Conservation (phyloP, 2,888 invertebrate genomes). For the Trissolcus japonicus region DNA sequence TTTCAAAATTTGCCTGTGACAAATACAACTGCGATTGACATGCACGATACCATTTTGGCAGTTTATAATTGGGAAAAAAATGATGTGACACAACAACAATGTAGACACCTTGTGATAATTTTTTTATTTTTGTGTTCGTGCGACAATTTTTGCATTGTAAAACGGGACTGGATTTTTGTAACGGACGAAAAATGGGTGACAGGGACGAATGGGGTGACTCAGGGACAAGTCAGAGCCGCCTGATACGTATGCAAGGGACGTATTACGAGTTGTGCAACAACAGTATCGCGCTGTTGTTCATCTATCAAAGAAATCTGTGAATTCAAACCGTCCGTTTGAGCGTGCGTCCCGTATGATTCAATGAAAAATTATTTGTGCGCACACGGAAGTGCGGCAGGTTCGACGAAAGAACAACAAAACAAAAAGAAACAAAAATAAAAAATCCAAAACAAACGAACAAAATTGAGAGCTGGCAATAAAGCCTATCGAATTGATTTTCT, state of each 20-base stretch:
- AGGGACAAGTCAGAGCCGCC: slow-evolving; percentile 52
- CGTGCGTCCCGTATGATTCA: slow-evolving; percentile 37
- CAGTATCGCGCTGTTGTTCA: slow-evolving; percentile 49
- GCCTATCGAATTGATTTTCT: not conserved
- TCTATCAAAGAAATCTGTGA: slow-evolving; percentile 57
- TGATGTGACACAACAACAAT: no score
- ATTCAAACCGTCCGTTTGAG: slow-evolving; percentile 46
- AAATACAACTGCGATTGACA: no score
- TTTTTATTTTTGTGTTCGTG: no score
- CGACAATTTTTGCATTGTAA: slow-evolving; percentile 22
- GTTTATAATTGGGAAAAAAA: no score
- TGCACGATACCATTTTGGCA: no score
- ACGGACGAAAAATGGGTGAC: slow-evolving; percentile 55
- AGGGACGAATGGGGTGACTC: slow-evolving; percentile 58
- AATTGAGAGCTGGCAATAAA: no score
- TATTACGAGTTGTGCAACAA: slow-evolving; percentile 34
- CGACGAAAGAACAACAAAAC: not conserved
- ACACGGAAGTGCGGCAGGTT: slow-evolving; percentile 3
- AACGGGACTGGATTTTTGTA: slow-evolving; percentile 45
- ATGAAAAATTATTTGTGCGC: slow-evolving; percentile 39
- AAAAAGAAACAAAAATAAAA: slow-evolving; percentile 1
- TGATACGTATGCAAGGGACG: slow-evolving; percentile 57
- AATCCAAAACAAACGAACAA: not conserved
- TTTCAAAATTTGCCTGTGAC: no score
- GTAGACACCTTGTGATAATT: no score